Evolutionary conservation across 2,888 invertebrate genomes (phyloP).

Genomic region (Lithophane leautieri): DNA sequence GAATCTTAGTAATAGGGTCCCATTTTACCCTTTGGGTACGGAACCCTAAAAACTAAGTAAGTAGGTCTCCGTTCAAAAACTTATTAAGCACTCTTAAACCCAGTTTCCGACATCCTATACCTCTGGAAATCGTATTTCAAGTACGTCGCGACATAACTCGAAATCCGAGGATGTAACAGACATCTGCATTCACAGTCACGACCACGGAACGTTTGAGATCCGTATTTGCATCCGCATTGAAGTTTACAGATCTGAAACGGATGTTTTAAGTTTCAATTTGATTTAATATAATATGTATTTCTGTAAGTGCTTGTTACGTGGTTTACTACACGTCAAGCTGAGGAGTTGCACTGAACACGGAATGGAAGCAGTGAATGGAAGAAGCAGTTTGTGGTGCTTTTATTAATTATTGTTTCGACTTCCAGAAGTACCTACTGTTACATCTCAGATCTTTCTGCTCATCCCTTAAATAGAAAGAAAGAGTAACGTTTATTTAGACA

Average conservation of each 20-base stretch:
- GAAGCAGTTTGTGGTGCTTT: background rate
- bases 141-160: slow-evolving; percentile 40
- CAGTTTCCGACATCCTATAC: slow-evolving; percentile 29
- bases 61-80: slow-evolving; percentile 5
- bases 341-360: background rate
- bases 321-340: background rate
- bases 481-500: too few species aligned
- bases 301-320: slow-evolving; percentile 13
- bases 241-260: slow-evolving; percentile 44
- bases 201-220: slow-evolving; percentile 55
- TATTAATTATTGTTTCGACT: background rate
- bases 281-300: slow-evolving; percentile 50
- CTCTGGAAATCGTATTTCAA: slow-evolving; percentile 54
- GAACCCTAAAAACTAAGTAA: too few species aligned
- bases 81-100: slow-evolving; percentile 20
- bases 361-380: too few species aligned
- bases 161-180: slow-evolving; percentile 49
- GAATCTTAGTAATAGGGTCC: too few species aligned
- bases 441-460: background rate
- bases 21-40: too few species aligned
- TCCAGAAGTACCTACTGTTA: background rate
- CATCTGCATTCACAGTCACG: slow-evolving; percentile 63
- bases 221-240: slow-evolving; percentile 61
- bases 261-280: slow-evolving; percentile 57
- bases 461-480: background rate